Evolutionary conservation across 2,888 invertebrate species (phyloP), one percentile per base, ranked within the genome.

Genomic region (Zygothrica quintamaculata): DNA sequence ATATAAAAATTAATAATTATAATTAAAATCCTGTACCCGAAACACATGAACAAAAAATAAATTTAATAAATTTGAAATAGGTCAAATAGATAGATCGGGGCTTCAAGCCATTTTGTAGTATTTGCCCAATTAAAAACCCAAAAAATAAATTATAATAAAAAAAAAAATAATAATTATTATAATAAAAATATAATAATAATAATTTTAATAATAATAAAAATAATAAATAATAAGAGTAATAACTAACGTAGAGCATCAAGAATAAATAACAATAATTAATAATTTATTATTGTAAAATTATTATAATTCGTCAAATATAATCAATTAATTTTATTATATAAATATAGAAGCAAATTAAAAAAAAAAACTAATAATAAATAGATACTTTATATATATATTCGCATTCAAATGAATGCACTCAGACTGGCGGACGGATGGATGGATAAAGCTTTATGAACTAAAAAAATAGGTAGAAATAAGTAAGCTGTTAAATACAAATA

Each of bases 11-110:
- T n/a, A n/a, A n/a, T n/a, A n/a, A n/a, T n/a, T n/a, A n/a, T n/a
- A n/a, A n/a, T 29, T 0, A 44, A 57, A 53, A 69, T 65, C 65
- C 72, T 67, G 61, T 61, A 67, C 61, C 68, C 74, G 61, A 46
- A 61, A 46, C 37, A n/a, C n/a, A n/a, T n/a, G n/a, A n/a, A n/a
- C n/a, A n/a, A n/a, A n/a, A n/a, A n/a, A n/a, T n/a, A n/a, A n/a
- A n/a, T n/a, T n/a, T n/a, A n/a, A n/a, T n/a, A n/a, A n/a, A n/a
- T n/a, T 36, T 25, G 9, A 39, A 12, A 58, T 25, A 16, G 25
- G n/a, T 15, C 6, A 44, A 43, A 22, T 22, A 22, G 18, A 22
- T n/a, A 43, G 47, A 5, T 16, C 46, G 57, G 15, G 46, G 73
- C 40, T 57, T 57, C 12, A 34, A 51, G 59, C 18, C 18, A 37